These are phyloP conservation scores for Panurus biarmicus DNA, from an alignment of 2,113 vertebrate genomes.

Conservation along the genomic window DNA sequence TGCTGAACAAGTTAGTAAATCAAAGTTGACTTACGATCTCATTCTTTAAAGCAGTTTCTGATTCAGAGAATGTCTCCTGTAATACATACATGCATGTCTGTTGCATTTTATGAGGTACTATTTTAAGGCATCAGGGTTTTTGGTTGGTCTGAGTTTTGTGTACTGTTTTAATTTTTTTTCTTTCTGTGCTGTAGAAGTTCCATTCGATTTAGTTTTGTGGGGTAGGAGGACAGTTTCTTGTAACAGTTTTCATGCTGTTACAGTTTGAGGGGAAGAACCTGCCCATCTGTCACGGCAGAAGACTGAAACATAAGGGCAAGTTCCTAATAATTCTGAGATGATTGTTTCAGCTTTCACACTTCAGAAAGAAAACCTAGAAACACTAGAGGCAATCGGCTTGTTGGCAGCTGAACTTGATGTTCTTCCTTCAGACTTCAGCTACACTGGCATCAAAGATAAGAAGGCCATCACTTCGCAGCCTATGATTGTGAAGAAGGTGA, in stretches of 20 bases:
- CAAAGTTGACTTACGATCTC: not conserved
- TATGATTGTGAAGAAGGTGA: slow-evolving; percentile 93
- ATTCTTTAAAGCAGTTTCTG: not conserved
- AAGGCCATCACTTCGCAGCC: slow-evolving; percentile 87
- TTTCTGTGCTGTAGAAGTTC: not conserved
- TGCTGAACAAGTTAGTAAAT: not conserved
- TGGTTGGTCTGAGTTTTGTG: not conserved
- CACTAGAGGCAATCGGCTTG: slow-evolving; percentile 85
- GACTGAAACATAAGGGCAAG: not conserved
- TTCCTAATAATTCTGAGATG: not conserved
- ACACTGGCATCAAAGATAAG: slow-evolving; percentile 95
- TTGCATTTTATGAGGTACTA: not conserved
- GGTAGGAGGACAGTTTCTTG: not conserved
- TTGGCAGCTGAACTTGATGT: slow-evolving; percentile 85
- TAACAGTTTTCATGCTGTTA: not conserved
- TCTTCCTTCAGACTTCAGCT: slow-evolving; percentile 92
- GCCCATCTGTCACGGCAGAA: not conserved
- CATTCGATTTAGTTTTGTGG: not conserved
- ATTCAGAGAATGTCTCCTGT: not conserved
- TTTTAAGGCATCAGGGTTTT: not conserved
- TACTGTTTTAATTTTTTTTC: not conserved
- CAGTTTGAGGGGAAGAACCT: not conserved
- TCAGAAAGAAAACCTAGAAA: slow-evolving; percentile 92
- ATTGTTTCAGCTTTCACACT: slow-evolving; percentile 85
- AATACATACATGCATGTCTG: too few species aligned